Evolutionary conservation across 2,888 invertebrate species (phyloP).

Genomic region (Phymatocera aterrima): DNA sequence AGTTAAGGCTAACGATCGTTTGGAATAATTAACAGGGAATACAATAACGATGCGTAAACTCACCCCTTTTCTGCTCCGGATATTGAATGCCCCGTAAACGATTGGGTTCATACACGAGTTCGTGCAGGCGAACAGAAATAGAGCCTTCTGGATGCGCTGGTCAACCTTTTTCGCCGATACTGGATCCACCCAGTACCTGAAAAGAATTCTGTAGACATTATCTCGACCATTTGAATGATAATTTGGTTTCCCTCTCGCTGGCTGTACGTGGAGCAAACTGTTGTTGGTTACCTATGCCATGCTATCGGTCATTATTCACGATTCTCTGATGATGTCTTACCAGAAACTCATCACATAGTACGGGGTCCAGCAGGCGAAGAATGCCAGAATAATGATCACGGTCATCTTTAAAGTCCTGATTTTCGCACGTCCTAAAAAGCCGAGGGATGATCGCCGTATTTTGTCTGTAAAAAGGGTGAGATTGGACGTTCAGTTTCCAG

Average conservation of each 20-base stretch:
- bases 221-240: too few relatives aligned
- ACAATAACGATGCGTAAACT: conserved; percentile 46
- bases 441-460: conserved; percentile 88
- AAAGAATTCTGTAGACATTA: conserved; percentile 51
- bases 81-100: conserved; percentile 94
- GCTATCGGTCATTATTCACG: too few relatives aligned
- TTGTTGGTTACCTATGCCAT: too few relatives aligned
- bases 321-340: too few relatives aligned
- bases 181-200: conserved; percentile 89
- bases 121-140: conserved; percentile 96
- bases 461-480: conserved; percentile 73
- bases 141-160: conserved; percentile 87
- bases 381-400: conserved; percentile 93
- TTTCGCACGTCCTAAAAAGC: conserved; percentile 88
- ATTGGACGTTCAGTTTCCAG: conserved; percentile 49
- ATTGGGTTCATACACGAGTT: conserved; percentile 98
- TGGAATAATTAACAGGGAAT: too few relatives aligned
- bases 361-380: conserved; percentile 97
- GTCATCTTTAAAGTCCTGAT: conserved; percentile 96
- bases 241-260: too few relatives aligned
- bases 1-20: too few relatives aligned
- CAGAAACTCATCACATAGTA: conserved; percentile 94
- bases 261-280: too few relatives aligned
- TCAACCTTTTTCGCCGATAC: conserved; percentile 83
- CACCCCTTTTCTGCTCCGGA: conserved; percentile 75